Evolutionary conservation across 2,888 invertebrate genomes (phyloP).

Genomic region (Osedax frankpressi): DNA sequence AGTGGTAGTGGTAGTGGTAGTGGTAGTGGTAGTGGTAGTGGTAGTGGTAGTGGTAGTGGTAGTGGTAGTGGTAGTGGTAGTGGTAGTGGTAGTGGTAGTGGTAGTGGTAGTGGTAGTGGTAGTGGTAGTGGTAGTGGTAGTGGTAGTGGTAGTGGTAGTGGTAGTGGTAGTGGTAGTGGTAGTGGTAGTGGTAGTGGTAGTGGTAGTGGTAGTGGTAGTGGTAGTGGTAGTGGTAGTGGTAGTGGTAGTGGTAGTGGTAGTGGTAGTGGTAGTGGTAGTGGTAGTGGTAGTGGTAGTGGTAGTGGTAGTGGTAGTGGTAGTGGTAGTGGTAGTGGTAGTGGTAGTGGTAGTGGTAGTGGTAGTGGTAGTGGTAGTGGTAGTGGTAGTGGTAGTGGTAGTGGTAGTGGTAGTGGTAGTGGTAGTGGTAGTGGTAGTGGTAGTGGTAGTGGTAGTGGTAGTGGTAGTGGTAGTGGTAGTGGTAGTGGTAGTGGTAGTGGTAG

Average conservation of each 20-base stretch:
- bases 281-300: slow-evolving; percentile 14
- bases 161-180: slow-evolving; percentile 9
- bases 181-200: slow-evolving; percentile 4
- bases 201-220: slow-evolving; percentile 5
- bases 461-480: not conserved
- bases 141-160: slow-evolving; percentile 9
- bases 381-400: slow-evolving; percentile 4
- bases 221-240: not conserved
- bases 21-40: slow-evolving; percentile 14
- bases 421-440: not conserved
- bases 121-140: slow-evolving; percentile 6
- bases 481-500: not conserved
- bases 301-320: slow-evolving; percentile 11
- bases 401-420: not conserved
- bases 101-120: slow-evolving; percentile 20
- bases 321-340: slow-evolving; percentile 14
- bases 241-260: slow-evolving; percentile 13
- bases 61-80: slow-evolving; percentile 20
- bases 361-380: slow-evolving; percentile 13
- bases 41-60: slow-evolving; percentile 23
- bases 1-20: slow-evolving; percentile 7
- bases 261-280: slow-evolving; percentile 14
- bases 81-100: slow-evolving; percentile 20
- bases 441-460: not conserved
- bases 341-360: slow-evolving; percentile 15